Percentiles rank a stretch among this genome's conserved stretches.
These are phyloP conservation scores for Sparidentex hasta DNA, from an alignment of 2,797 vertebrate species.

Conservation along the genomic window DNA sequence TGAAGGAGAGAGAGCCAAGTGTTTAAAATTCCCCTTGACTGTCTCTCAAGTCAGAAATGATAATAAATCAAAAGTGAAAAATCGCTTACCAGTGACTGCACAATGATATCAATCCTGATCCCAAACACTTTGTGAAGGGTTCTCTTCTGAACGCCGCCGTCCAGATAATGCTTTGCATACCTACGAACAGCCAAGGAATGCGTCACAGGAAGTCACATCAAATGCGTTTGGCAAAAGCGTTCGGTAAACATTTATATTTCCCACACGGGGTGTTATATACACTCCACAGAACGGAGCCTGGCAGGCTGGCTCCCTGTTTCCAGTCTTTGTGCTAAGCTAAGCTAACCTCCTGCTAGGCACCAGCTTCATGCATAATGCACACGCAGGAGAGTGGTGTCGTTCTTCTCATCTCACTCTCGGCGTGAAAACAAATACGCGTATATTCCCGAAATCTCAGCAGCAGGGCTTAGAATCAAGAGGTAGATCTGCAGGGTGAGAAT, in stretches of 20 bases:
- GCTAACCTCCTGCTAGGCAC: not conserved
- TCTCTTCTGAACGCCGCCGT: conserved; percentile 83
- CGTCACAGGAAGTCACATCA: not conserved
- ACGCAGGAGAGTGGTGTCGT: not conserved
- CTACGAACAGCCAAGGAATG: conserved; percentile 73
- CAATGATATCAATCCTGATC: conserved; percentile 92
- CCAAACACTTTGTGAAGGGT: conserved; percentile 96
- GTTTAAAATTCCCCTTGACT: fast-evolving
- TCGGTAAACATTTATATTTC: not conserved
- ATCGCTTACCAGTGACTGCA: conserved; percentile 90
- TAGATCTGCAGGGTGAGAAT: not conserved
- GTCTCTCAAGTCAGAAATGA: not conserved
- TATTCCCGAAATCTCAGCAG: not conserved
- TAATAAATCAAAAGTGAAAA: not conserved
- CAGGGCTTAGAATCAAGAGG: not conserved
- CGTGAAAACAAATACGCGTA: not conserved
- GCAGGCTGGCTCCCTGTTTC: not conserved
- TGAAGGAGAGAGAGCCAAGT: not conserved
- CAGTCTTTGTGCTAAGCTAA: not conserved
- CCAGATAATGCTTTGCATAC: conserved; percentile 91
- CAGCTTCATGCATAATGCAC: not conserved
- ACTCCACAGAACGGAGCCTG: not conserved
- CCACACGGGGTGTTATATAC: not conserved
- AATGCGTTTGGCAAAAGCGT: not conserved
- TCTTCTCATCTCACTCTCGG: not conserved